Evolutionary conservation across 2,888 invertebrate species (phyloP).

Genomic region (Patella pellucida): DNA sequence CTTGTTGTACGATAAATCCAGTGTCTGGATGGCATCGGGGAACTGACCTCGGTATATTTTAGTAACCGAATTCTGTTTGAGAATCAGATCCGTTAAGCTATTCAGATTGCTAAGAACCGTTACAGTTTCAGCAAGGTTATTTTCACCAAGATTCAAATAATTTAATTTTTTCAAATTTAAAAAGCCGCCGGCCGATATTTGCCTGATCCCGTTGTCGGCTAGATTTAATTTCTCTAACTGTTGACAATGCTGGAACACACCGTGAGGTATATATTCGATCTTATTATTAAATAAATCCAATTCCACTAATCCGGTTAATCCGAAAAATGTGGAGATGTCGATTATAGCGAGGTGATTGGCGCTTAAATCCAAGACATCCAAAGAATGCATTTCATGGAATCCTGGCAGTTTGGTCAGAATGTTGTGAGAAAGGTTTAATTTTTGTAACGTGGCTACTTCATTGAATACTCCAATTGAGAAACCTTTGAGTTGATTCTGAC

Average conservation of each 20-base stretch:
- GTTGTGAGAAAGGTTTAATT: constrained; percentile 33
- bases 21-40: constrained; percentile 43
- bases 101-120: constrained; percentile 37
- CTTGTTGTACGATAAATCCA: constrained; percentile 47
- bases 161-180: constrained; percentile 29
- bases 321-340: constrained; percentile 33
- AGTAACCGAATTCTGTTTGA: constrained; percentile 39
- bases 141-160: constrained; percentile 39
- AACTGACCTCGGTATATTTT: constrained; percentile 41
- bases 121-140: constrained; percentile 39
- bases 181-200: constrained; percentile 42
- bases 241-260: constrained; percentile 41
- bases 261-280: constrained; percentile 34
- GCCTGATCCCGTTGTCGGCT: constrained; percentile 40
- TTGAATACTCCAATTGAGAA: constrained; percentile 18
- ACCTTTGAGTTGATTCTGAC: constrained; percentile 24
- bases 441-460: constrained; percentile 18
- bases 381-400: constrained; percentile 4
- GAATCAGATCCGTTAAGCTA: constrained; percentile 38
- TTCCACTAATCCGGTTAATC: constrained; percentile 33
- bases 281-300: constrained; percentile 40
- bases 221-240: constrained; percentile 41
- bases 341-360: constrained; percentile 38
- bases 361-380: constrained; percentile 39
- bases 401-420: constrained; percentile 19